phyloP scores from a whole-genome alignment of 1,140 invertebrate species.

The Drosophila chauvacae region DNA sequence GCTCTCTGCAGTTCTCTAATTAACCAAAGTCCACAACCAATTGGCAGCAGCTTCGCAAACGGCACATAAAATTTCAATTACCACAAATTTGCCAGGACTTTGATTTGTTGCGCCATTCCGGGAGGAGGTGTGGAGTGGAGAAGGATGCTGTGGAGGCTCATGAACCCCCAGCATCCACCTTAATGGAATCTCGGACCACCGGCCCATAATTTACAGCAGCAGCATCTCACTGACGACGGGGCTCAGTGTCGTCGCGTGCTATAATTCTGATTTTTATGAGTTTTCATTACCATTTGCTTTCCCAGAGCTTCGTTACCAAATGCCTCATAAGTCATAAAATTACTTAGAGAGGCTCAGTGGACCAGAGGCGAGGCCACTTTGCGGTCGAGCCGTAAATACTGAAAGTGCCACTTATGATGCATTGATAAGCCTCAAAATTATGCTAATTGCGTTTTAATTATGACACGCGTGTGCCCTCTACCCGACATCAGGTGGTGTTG shows the following conservation, averaged over 20 bases:
- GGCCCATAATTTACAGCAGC: conserved; percentile 57
- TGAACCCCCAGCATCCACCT: conserved; percentile 36
- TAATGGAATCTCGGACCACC: conserved; percentile 40
- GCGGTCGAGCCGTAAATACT: conserved; percentile 30
- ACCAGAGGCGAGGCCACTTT: conserved; percentile 12
- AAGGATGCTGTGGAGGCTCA: conserved; percentile 4
- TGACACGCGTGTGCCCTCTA: conserved; percentile 57
- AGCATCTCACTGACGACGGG: conserved; percentile 21
- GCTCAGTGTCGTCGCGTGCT: conserved; percentile 36
- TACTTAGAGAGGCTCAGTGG: conserved; percentile 38
- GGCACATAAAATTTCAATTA: conserved; percentile 71
- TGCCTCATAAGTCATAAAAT: conserved; percentile 65
- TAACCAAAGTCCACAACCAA: conserved; percentile 53
- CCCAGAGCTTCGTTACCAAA: conserved; percentile 15
- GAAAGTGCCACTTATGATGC: conserved; percentile 64
- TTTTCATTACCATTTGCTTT: conserved; percentile 66
- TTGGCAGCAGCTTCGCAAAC: conserved; percentile 56
- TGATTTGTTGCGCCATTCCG: conserved; percentile 62
- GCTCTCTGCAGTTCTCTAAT: conserved; percentile 24
- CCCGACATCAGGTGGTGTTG: conserved; percentile 11
- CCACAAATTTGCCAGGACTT: conserved; percentile 59
- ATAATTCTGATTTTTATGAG: conserved; percentile 69
- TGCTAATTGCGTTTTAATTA: conserved; percentile 72
- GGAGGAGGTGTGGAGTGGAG: not conserved
- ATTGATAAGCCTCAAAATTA: conserved; percentile 65